Conservation (phyloP, 2,113 vertebrate genomes). For the Petrocephalus zakoni region DNA sequence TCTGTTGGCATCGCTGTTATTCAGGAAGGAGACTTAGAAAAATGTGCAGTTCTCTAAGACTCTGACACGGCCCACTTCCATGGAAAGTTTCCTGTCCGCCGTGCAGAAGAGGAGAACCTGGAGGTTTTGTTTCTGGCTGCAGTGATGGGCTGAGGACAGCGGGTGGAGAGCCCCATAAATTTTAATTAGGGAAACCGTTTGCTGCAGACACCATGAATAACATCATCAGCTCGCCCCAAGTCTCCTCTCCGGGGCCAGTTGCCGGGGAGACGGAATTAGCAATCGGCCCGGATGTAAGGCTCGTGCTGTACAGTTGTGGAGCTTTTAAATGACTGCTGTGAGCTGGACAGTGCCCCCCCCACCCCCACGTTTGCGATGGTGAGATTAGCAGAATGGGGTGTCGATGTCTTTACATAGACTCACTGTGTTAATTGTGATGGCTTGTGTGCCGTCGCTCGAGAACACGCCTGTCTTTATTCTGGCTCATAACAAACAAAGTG, state of each 20-base stretch:
- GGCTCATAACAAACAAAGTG: neutral
- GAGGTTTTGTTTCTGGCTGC: constrained; percentile 38
- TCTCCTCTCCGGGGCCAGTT: constrained; percentile 29
- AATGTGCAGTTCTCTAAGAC: neutral
- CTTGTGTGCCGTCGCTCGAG: neutral
- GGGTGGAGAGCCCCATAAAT: constrained; percentile 18
- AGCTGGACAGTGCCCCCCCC: neutral
- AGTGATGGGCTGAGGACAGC: constrained; percentile 40
- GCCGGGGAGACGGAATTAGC: constrained; percentile 41
- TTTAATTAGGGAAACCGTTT: constrained; percentile 35
- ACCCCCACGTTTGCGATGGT: neutral
- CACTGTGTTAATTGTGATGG: neutral
- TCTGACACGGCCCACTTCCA: constrained; percentile 22
- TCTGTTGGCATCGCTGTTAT: neutral
- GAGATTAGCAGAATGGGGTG: neutral
- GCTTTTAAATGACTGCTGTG: constrained; percentile 32
- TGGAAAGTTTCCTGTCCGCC: constrained; percentile 45
- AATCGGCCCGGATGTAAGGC: constrained; percentile 40
- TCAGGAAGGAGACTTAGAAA: neutral
- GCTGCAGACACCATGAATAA: constrained; percentile 40
- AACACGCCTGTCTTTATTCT: constrained; percentile 11
- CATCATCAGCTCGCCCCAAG: constrained; percentile 43
- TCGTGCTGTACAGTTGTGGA: constrained; percentile 45
- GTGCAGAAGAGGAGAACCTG: constrained; percentile 45
- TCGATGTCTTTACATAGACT: neutral